A percentile compares a stretch with the other conserved stretches of the same genome.
These are phyloP conservation scores for Leucoma salicis DNA, from an alignment of 2,888 invertebrate genomes.

Conservation along the genomic window DNA sequence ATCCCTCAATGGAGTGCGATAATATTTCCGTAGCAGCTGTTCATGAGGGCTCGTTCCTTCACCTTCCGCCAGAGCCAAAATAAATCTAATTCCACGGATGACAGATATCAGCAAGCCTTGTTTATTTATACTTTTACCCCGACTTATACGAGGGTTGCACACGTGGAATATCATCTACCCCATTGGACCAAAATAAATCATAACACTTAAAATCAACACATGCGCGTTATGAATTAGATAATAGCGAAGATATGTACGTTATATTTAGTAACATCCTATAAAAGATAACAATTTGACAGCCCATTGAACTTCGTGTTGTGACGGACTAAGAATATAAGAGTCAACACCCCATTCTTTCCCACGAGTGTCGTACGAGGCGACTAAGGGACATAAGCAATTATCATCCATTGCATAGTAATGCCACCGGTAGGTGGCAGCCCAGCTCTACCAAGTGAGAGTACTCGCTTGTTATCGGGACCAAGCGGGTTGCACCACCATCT, in stretches of 20 bases:
- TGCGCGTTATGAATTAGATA: slow-evolving; percentile 31
- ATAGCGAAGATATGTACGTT: slow-evolving; percentile 25
- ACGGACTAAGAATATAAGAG: no score
- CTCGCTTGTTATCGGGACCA: no score
- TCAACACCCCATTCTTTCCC: no score
- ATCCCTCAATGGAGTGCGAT: slow-evolving; percentile 9
- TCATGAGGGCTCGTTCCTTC: slow-evolving; percentile 68
- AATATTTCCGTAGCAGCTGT: slow-evolving; percentile 30
- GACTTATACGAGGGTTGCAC: slow-evolving; percentile 60
- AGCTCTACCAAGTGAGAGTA: no score
- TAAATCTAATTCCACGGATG: slow-evolving; percentile 80
- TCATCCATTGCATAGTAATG: no score
- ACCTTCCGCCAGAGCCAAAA: slow-evolving; percentile 74
- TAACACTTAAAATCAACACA: slow-evolving; percentile 65
- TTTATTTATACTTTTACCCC: slow-evolving; percentile 79
- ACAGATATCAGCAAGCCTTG: slow-evolving; percentile 81
- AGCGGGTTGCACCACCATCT: no score
- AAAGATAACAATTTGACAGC: background rate
- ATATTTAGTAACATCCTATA: slow-evolving; percentile 28
- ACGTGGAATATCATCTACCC: slow-evolving; percentile 61
- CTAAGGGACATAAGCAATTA: no score
- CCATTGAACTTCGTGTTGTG: no score
- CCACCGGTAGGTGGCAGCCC: no score
- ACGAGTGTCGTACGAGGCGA: no score
- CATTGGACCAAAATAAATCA: slow-evolving; percentile 73